Conservation (phyloP, 2,113 vertebrate genomes). For the Tauraco erythrolophus region DNA sequence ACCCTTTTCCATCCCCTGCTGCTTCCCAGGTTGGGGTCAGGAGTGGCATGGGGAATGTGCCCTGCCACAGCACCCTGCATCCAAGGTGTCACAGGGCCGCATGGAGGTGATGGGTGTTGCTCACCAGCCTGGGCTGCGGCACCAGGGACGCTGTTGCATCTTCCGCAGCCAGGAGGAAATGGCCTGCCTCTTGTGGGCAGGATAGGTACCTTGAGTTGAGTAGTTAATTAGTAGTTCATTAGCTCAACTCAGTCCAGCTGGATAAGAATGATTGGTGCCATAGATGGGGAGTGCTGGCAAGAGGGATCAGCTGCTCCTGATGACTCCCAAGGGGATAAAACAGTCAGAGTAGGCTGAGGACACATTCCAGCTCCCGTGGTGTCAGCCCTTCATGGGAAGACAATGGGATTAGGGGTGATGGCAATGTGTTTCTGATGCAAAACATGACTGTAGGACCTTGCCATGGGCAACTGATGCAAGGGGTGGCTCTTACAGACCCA, state of each 20-base stretch:
- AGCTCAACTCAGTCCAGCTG: too few relatives aligned
- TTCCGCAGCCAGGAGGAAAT: too few relatives aligned
- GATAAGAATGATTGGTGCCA: too few relatives aligned
- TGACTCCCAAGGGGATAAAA: not conserved
- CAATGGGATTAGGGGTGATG: not conserved
- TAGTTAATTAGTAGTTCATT: too few relatives aligned
- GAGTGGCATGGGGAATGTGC: not conserved
- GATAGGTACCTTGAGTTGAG: too few relatives aligned
- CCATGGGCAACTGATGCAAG: not conserved
- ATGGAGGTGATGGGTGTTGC: not conserved
- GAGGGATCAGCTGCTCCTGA: not conserved
- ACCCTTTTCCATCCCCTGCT: not conserved
- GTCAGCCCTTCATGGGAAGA: not conserved
- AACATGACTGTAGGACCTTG: not conserved
- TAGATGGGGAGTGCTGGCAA: not conserved
- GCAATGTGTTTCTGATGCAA: not conserved
- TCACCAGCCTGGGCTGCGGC: too few relatives aligned
- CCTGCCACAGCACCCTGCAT: not conserved
- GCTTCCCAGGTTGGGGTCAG: not conserved
- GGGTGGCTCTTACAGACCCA: fast-evolving
- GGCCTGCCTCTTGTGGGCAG: too few relatives aligned
- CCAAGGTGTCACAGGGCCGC: not conserved
- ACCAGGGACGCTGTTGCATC: too few relatives aligned
- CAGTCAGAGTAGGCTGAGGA: not conserved
- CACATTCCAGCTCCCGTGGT: fast-evolving